Evolutionary conservation across 2,888 invertebrate species (phyloP).

Genomic region (Falcaria lacertinaria): DNA sequence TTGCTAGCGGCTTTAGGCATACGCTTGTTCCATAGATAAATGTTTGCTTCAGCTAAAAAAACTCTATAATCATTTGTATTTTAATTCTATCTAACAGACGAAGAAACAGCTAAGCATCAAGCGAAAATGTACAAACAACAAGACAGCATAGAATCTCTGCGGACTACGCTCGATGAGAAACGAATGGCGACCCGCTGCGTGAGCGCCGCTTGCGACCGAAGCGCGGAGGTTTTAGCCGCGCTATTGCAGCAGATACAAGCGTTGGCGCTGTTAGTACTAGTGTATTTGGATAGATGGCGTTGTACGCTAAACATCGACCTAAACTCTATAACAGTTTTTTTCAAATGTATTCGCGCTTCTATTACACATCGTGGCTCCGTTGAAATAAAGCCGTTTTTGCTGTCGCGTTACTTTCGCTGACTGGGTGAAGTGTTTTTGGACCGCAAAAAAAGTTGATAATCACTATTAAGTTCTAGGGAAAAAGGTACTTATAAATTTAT

Average conservation of each 20-base stretch:
- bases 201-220: constrained; percentile 40
- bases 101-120: constrained; percentile 79
- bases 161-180: constrained; percentile 68
- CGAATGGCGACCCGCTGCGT: constrained; percentile 54
- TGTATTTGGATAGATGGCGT: not conserved
- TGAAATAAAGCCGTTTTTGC: no score
- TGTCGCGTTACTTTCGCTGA: no score
- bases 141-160: constrained; percentile 78
- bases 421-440: no score
- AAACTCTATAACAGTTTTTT: no score
- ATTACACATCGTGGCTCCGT: no score
- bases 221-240: constrained; percentile 36
- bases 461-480: no score
- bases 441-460: no score
- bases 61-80: not conserved
- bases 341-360: no score
- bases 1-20: no score
- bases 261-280: constrained; percentile 49
- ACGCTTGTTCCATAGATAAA: no score
- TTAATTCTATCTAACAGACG: constrained; percentile 51
- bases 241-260: constrained; percentile 48
- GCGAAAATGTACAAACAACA: constrained; percentile 80
- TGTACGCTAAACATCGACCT: not conserved
- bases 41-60: no score
- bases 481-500: no score